These are phyloP conservation scores for Yponomeuta cagnagella DNA, from an alignment of 2,888 invertebrate genomes.

Conservation along the genomic window DNA sequence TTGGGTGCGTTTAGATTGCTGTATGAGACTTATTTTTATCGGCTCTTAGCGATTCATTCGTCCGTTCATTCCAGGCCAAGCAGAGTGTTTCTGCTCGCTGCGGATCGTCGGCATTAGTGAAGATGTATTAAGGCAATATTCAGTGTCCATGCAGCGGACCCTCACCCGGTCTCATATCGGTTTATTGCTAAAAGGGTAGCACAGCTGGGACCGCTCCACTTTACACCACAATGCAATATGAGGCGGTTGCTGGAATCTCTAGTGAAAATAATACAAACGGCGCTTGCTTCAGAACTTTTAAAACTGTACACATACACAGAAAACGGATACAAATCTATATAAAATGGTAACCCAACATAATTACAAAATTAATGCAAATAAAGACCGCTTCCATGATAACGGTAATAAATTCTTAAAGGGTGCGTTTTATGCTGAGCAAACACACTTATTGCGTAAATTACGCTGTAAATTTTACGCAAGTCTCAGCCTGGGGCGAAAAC, in stretches of 20 bases:
- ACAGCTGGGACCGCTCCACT: slow-evolving; percentile 33
- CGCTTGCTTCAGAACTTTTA: no score
- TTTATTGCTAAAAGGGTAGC: slow-evolving; percentile 36
- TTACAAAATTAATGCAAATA: slow-evolving; percentile 1
- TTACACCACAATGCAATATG: not conserved
- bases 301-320: no score
- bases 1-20: not conserved
- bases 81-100: not conserved
- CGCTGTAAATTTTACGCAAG: not conserved
- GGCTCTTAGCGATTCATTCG: not conserved
- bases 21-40: not conserved
- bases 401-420: not conserved
- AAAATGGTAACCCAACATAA: not conserved
- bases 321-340: no score
- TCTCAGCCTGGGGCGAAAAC: not conserved
- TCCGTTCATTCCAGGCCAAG: not conserved
- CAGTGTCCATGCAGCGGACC: not conserved
- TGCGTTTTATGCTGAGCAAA: not conserved
- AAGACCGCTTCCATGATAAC: not conserved
- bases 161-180: slow-evolving; percentile 25
- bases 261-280: no score
- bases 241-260: no score
- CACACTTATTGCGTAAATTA: slow-evolving; percentile 3
- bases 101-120: not conserved
- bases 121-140: slow-evolving; percentile 2